A percentile compares a stretch with the other conserved stretches of the same genome.
These are phyloP conservation scores for Athetis lepigone DNA, from an alignment of 2,888 invertebrate genomes.

Conservation along the genomic window DNA sequence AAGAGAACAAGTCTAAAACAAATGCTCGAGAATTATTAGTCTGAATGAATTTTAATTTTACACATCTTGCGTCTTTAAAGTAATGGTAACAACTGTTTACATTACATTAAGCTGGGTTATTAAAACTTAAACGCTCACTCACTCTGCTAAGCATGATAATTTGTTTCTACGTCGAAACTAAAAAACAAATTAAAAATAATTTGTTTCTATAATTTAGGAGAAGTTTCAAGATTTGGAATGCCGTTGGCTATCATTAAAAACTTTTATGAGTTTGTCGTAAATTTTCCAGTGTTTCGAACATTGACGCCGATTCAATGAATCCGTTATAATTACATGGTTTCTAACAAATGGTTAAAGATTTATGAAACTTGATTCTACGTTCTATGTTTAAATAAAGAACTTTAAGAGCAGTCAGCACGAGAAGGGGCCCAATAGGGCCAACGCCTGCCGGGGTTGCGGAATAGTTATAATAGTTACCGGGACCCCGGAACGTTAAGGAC, in stretches of 20 bases:
- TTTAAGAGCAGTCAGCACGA: too few relatives aligned
- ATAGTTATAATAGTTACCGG: too few relatives aligned
- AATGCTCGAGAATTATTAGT: constrained; percentile 16
- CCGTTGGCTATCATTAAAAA: constrained; percentile 77
- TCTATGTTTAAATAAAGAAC: constrained; percentile 10
- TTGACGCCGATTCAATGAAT: constrained; percentile 75
- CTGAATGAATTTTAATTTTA: constrained; percentile 35
- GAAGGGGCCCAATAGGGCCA: too few relatives aligned
- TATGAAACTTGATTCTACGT: constrained; percentile 20
- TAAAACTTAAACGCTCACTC: constrained; percentile 28
- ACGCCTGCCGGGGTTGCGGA: too few relatives aligned
- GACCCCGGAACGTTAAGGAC: too few relatives aligned
- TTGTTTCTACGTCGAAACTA: constrained; percentile 25
- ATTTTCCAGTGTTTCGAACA: constrained; percentile 71
- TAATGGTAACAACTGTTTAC: constrained; percentile 39
- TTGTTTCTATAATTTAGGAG: constrained; percentile 67
- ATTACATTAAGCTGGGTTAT: constrained; percentile 20
- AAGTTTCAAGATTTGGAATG: constrained; percentile 68
- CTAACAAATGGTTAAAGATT: constrained; percentile 27
- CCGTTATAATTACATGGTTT: constrained; percentile 45
- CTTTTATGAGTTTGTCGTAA: constrained; percentile 78
- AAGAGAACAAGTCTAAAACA: constrained; percentile 8
- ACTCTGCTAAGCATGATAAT: constrained; percentile 30
- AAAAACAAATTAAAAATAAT: constrained; percentile 36
- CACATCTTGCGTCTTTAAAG: constrained; percentile 33